A percentile compares a stretch with the other conserved stretches of the same genome.
These are phyloP conservation scores for Onchidella celtica DNA, from an alignment of 2,888 invertebrate genomes.

Conservation along the genomic window DNA sequence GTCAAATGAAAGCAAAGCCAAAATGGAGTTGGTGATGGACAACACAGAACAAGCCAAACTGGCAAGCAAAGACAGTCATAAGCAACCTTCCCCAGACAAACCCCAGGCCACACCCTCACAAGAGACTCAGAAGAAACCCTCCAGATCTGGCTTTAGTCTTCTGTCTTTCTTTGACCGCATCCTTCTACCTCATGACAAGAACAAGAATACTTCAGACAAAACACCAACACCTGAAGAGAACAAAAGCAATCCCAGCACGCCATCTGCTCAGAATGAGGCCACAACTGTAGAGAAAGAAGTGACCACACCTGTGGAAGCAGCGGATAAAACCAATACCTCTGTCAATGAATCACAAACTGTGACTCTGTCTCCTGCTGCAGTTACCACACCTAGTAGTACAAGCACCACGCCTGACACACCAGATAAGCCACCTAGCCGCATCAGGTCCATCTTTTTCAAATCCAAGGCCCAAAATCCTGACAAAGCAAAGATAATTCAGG, in stretches of 20 bases:
- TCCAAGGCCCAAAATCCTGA: constrained; percentile 45
- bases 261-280: background rate
- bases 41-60: background rate
- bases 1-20: background rate
- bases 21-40: background rate
- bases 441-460: constrained; percentile 42
- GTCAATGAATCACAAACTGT: background rate
- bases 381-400: background rate
- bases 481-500: constrained; percentile 42
- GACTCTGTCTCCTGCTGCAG: background rate
- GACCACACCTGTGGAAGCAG: background rate
- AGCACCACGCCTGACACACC: background rate
- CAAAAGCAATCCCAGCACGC: background rate
- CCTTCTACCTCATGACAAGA: constrained; percentile 64
- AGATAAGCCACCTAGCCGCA: constrained; percentile 10
- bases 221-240: background rate
- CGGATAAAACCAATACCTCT: background rate
- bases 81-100: background rate
- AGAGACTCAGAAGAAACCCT: constrained; percentile 47
- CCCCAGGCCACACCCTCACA: background rate
- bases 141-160: constrained; percentile 65
- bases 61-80: background rate
- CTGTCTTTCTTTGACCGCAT: constrained; percentile 73
- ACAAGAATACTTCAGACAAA: constrained; percentile 23
- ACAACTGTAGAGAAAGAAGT: background rate